Evolutionary conservation across 2,113 vertebrate genomes (phyloP), one percentile per base, ranked within the genome.

Genomic region (Rhea americana): DNA sequence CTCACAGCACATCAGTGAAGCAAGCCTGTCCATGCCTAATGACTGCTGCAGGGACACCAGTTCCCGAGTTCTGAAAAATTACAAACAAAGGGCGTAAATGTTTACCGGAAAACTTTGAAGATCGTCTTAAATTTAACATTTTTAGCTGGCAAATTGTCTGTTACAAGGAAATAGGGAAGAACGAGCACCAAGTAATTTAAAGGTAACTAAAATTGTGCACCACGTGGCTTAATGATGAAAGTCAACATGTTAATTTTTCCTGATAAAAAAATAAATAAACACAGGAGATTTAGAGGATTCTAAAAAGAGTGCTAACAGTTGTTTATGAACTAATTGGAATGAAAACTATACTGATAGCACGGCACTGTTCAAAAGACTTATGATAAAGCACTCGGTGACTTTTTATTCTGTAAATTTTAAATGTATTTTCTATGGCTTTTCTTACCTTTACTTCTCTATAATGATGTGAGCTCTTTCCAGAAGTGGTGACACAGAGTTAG

Each of bases 1-100:
- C 45, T 73, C 41, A 43, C 50, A 50, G n/a, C 0, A 9, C 75
- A 91, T 92, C 95, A 93, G 94, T 87, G 59, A 93, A 91, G 94
- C 58, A 55, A 93, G 19, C 55, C 67, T 94, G 35, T 17, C 75
- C 30, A 80, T 87, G 94, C 50, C 55, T 71, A 89, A 93, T 56
- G 59, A 71, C 47, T 87, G 9, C 63, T 85, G 39, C 39, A 87
- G 28, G 19, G 20, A 83, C 75, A 78, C 8, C 35, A 75, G 87
- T 25, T 78, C 92, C 25, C 45, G 41, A 81, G n/a, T 62, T 32
- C n/a, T 43, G 37, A 25, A 80, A 67, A 72, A 39, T 30, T 48
- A 2, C 32, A 81, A 81, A 66, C 1, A 43, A 51, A 88, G 61
- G 25, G 10, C n/a, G 6, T 3, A 21, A 80, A 22, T 24, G 66